Evolutionary conservation across 30 jellyfish, hydroid and myxozoan genomes (phyloP).

Genomic region (Catostylus mosaicus): DNA sequence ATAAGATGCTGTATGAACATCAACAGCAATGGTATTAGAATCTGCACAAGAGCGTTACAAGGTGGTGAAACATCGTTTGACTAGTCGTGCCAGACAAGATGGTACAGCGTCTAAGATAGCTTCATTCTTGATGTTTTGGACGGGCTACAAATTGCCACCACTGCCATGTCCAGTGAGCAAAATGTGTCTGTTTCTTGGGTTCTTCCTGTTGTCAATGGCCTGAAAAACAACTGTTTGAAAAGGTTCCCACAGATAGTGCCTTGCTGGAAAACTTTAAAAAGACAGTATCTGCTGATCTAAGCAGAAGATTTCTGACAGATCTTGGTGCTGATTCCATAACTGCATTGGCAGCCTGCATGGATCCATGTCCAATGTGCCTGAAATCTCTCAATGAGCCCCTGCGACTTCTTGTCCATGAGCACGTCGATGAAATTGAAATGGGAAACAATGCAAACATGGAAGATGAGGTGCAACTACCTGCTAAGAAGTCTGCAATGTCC

Average conservation of each 20-base stretch:
- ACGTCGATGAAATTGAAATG: background rate
- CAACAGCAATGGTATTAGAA: conserved; percentile 49
- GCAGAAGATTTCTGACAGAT: conserved; percentile 22
- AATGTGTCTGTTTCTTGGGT: conserved; percentile 42
- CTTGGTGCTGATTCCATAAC: conserved; percentile 21
- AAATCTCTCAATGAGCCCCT: background rate
- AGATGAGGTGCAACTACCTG: conserved; percentile 30
- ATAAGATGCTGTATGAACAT: too few species aligned
- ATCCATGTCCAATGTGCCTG: conserved; percentile 38
- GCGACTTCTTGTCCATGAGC: conserved; percentile 40
- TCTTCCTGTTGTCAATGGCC: conserved; percentile 44
- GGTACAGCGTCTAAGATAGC: conserved; percentile 58
- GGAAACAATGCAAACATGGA: background rate
- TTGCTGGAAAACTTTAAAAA: conserved; percentile 31
- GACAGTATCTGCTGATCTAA: conserved; percentile 8
- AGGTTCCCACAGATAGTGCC: conserved; percentile 1
- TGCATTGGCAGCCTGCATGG: conserved; percentile 28
- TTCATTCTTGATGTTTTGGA: conserved; percentile 35
- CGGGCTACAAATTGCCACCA: conserved; percentile 54
- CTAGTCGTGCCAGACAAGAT: conserved; percentile 51
- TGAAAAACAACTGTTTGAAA: conserved; percentile 29
- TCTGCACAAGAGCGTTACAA: conserved; percentile 6
- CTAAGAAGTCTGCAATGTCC: conserved; percentile 52
- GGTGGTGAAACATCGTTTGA: conserved; percentile 48
- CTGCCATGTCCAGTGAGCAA: conserved; percentile 44